These are phyloP conservation scores for Macrotrachela quadricornifera DNA, from an alignment of 1,140 invertebrate genomes.

Conservation along the genomic window DNA sequence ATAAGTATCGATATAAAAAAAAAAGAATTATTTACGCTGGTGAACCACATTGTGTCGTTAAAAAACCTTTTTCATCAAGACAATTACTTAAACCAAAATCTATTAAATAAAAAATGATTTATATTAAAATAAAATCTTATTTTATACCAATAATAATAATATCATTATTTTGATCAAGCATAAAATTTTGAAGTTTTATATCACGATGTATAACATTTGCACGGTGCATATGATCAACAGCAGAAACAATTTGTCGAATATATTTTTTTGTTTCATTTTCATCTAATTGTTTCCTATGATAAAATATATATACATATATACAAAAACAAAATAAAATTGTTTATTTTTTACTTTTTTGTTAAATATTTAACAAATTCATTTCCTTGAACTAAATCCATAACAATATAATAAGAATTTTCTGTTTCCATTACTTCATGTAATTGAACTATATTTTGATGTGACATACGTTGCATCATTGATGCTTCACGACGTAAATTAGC, in stretches of 20 bases:
- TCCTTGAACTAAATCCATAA: conserved; percentile 19
- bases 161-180: conserved; percentile 9
- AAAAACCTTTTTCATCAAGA: conserved; percentile 6
- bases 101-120: background rate
- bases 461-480: conserved; percentile 16
- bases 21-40: conserved; percentile 15
- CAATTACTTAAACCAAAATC: conserved; percentile 9
- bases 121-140: background rate
- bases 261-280: conserved; percentile 67
- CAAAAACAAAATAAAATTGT: background rate
- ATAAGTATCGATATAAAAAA: too few species aligned
- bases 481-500: conserved; percentile 20
- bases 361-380: conserved; percentile 14
- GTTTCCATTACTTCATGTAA: conserved; percentile 27
- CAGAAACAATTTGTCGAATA: conserved; percentile 85
- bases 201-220: conserved; percentile 78
- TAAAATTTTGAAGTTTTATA: conserved; percentile 44
- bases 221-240: conserved; percentile 78
- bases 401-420: conserved; percentile 23
- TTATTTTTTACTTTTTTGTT: conserved; percentile 4
- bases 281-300: conserved; percentile 18
- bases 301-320: background rate
- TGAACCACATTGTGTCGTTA: conserved; percentile 7
- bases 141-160: background rate
- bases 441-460: conserved; percentile 22